Evolutionary conservation across 2,888 invertebrate genomes (phyloP).

Genomic region (Ptychoptera albimana): DNA sequence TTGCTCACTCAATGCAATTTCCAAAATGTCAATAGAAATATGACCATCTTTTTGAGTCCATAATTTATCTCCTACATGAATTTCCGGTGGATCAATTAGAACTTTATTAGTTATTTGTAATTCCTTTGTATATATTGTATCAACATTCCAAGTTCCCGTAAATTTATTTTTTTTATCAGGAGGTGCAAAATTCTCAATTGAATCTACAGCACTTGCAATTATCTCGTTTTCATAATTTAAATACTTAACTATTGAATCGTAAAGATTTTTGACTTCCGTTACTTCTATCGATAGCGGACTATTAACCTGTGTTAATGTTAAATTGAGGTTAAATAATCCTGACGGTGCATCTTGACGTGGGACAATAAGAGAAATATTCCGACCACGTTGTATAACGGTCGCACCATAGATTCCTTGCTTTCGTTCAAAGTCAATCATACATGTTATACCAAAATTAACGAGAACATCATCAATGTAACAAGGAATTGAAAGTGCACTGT

Average conservation of each 20-base stretch:
- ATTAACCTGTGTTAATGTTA: constrained; percentile 20
- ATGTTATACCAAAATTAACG: constrained; percentile 18
- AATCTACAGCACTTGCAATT: constrained; percentile 14
- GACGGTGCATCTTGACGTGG: constrained; percentile 23
- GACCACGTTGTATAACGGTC: constrained; percentile 15
- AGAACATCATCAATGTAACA: constrained; percentile 19
- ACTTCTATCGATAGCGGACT: constrained; percentile 21
- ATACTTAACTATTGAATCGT: constrained; percentile 15
- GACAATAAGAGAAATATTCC: constrained; percentile 21
- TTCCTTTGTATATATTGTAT: constrained; percentile 14
- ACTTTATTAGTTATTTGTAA: constrained; percentile 15
- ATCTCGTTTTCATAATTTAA: constrained; percentile 21
- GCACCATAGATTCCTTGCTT: constrained; percentile 23
- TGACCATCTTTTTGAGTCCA: constrained; percentile 19
- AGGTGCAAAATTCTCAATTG: constrained; percentile 5
- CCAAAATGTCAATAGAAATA: constrained; percentile 16
- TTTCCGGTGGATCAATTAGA: constrained; percentile 12
- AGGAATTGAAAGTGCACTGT: constrained; percentile 20
- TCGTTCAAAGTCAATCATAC: constrained; percentile 23
- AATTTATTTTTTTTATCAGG: background rate
- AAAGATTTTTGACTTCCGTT: constrained; percentile 21
- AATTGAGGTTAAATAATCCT: constrained; percentile 21
- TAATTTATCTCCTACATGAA: constrained; percentile 19
- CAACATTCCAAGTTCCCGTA: constrained; percentile 9
- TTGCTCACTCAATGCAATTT: constrained; percentile 12